These are phyloP conservation scores for Oncorhynchus kisutch DNA, from an alignment of 2,113 vertebrate genomes.

Conservation along the genomic window DNA sequence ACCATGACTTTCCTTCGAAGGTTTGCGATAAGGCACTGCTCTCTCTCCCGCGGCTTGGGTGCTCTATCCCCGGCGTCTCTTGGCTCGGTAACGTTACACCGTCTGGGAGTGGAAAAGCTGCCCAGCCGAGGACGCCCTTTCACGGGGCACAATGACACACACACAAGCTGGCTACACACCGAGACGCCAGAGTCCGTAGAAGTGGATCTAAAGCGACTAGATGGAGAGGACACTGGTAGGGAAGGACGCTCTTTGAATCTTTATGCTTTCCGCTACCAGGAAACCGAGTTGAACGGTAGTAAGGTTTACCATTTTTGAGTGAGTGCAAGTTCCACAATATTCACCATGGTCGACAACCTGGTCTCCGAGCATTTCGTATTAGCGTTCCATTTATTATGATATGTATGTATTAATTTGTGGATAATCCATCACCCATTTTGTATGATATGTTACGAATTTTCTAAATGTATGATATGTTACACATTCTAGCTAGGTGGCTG, in stretches of 20 bases:
- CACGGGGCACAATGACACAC: background rate
- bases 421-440: no score
- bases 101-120: background rate
- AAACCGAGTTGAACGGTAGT: no score
- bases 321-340: background rate
- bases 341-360: background rate
- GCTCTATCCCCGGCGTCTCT: background rate
- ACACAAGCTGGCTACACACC: conserved; percentile 36
- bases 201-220: conserved; percentile 64
- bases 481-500: no score
- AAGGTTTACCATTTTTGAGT: background rate
- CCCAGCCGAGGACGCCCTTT: background rate
- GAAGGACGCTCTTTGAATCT: background rate
- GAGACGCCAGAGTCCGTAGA: conserved; percentile 31
- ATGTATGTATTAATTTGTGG: no score
- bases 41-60: background rate
- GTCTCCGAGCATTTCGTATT: no score
- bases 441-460: no score
- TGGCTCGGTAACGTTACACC: background rate
- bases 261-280: background rate
- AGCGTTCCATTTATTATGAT: no score
- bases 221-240: conserved; percentile 65
- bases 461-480: background rate
- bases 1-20: conserved; percentile 47
- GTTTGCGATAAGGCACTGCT: background rate